These are phyloP conservation scores for Incurvaria masculella DNA, from an alignment of 2,888 invertebrate species.

Conservation along the genomic window DNA sequence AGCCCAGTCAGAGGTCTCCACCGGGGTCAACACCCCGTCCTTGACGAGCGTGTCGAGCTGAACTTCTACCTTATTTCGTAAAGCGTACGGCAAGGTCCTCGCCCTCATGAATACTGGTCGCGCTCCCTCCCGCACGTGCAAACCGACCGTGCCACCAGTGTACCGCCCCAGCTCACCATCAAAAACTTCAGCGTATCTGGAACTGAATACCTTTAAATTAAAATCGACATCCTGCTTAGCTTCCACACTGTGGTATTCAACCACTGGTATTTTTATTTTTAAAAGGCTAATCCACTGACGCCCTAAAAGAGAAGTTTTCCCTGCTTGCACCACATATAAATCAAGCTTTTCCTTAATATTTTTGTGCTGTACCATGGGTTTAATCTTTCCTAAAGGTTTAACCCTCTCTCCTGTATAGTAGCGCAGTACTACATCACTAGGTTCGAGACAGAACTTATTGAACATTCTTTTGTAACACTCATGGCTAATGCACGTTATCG, in stretches of 20 bases:
- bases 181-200: neutral
- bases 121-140: constrained; percentile 8
- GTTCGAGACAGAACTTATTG: neutral
- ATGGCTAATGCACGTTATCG: neutral
- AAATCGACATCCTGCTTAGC: too few relatives aligned
- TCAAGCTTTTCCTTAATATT: neutral
- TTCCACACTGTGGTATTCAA: too few relatives aligned
- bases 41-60: constrained; percentile 11
- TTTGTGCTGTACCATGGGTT: neutral
- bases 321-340: neutral
- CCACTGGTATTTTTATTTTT: too few relatives aligned
- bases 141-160: too few relatives aligned
- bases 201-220: neutral
- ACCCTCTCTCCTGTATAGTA: neutral
- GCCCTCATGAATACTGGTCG: too few relatives aligned
- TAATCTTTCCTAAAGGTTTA: neutral
- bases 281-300: too few relatives aligned
- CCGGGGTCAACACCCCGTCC: constrained; percentile 12
- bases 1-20: too few relatives aligned
- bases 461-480: neutral
- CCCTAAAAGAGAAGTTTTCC: too few relatives aligned
- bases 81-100: constrained; percentile 3
- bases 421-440: neutral
- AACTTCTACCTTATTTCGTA: too few relatives aligned
- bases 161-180: constrained; percentile 2